Percentiles rank a stretch among this genome's conserved stretches.
Conservation (phyloP, 2,113 vertebrate genomes). For the Rhipidura dahli region DNA sequence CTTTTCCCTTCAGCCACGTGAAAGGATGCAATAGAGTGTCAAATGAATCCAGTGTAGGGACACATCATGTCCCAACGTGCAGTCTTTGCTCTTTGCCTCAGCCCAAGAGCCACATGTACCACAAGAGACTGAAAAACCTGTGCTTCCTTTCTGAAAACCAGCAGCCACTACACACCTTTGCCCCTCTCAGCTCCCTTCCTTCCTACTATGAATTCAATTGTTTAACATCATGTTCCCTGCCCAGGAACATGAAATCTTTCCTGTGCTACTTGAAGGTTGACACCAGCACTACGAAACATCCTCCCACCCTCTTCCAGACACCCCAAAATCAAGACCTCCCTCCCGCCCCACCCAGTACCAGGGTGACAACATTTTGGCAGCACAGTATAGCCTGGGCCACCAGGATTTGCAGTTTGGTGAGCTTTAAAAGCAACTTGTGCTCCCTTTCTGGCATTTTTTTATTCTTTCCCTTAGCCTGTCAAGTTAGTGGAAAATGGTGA, state of each 20-base stretch:
- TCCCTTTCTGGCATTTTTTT: not conserved
- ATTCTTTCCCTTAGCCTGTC: not conserved
- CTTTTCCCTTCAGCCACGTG: not conserved
- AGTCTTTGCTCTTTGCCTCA: not conserved
- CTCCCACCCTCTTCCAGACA: not conserved
- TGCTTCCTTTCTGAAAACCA: not conserved
- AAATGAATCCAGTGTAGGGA: not conserved
- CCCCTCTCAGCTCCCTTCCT: not conserved
- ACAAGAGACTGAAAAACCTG: not conserved
- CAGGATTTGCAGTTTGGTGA: not conserved
- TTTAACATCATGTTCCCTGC: not conserved
- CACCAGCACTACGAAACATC: not conserved
- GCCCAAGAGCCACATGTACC: not conserved
- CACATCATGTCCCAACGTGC: fast-evolving
- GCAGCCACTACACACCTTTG: not conserved
- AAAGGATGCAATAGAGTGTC: not conserved
- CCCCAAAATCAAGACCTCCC: not conserved
- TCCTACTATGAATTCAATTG: not conserved
- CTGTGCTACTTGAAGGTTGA: fast-evolving
- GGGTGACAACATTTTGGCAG: not conserved
- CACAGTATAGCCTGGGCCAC: not conserved
- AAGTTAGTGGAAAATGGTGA: not conserved
- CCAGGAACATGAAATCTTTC: not conserved
- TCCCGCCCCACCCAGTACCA: not conserved
- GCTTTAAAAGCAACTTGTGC: fast-evolving